Base-by-base conservation (phyloP, 1,140 invertebrate genomes). In the Zaprionus lachaisei region DNA sequence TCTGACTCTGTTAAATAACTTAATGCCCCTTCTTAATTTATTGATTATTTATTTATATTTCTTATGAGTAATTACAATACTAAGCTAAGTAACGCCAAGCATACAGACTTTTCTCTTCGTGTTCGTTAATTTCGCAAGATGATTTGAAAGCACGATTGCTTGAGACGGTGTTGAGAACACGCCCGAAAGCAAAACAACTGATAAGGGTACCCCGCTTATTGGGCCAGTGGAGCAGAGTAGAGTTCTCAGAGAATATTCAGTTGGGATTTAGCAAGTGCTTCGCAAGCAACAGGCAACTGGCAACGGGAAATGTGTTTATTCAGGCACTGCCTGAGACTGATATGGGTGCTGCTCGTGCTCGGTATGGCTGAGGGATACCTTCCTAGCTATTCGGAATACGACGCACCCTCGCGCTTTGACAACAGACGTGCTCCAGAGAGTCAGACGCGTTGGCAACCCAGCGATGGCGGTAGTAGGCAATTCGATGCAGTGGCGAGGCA, bases 181-280 rank as follows among this genome's bases (percentile, higher is more conserved):
- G 17, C 12, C 31, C 60, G 22, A 71, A 71, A 75, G 55, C 49
- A 69, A 62, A 58, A 63, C 37, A 60, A 71, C 64, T 83, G 83
- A 87, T 89, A 87, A 89, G 84, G 49, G 1, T 4, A 5, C 14
- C 37, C 17, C 12, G 41, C n/a, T 67, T 71, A 69, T 14, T 80
- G 61, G 69, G 78, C 51, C 78, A 80, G 58, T 80, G 41, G 74
- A 77, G n/a, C 74, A 71, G 38, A 47, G 64, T 49, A 37, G 58
- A 71, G 65, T 55, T 66, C 47, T 5, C 20, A 28, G 61, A 72
- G 71, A 63, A 41, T 12, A 37, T 69, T 83, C 72, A 87, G 83
- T 87, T 68, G 1, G 67, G 70, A 71, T 84, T 79, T 66, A 89
- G 74, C 74, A 68, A 66, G 74, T 76, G 63, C 44, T 66, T 87